A percentile compares a stretch with the other conserved stretches of the same genome.
Evolutionary conservation across 2,113 vertebrate species (phyloP).

Genomic region (human): GRCh38 chrX:117782501-117783000

Average conservation of each 20-base stretch:
- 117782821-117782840: background rate
- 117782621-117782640: background rate
- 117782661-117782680: background rate
- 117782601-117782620: background rate
- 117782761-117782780: background rate
- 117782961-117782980: constrained; percentile 27
- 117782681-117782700: background rate
- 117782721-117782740: background rate
- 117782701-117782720: background rate
- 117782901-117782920: background rate
- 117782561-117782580: background rate
- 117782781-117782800: constrained; percentile 38
- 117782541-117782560: background rate
- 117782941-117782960: background rate
- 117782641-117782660: background rate
- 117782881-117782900: constrained; percentile 54
- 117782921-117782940: constrained; percentile 40
- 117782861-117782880: constrained; percentile 33
- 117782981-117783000: constrained; percentile 25
- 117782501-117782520: background rate
- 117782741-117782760: background rate
- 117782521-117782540: constrained; percentile 16
- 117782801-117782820: constrained; percentile 36
- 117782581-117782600: background rate
- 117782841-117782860: background rate